A percentile compares a stretch with the other conserved stretches of the same genome.
Evolutionary conservation across 2,113 vertebrate species (phyloP).

Genomic region (Eurypyga helias): DNA sequence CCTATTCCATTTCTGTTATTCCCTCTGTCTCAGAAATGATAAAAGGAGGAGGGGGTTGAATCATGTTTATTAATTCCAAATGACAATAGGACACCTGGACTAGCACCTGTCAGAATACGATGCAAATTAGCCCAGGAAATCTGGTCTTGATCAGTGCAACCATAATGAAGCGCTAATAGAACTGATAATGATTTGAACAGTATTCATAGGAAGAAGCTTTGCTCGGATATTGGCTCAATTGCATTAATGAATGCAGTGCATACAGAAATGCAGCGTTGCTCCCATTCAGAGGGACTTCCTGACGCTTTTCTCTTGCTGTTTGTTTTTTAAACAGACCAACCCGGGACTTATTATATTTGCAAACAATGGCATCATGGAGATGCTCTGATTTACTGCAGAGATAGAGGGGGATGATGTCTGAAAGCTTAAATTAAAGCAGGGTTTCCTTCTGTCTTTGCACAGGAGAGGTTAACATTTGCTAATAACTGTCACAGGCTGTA

Average conservation of each 20-base stretch:
- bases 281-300: conserved; percentile 29
- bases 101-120: conserved; percentile 59
- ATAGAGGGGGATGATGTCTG: conserved; percentile 28
- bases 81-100: conserved; percentile 69
- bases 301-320: conserved; percentile 17
- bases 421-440: conserved; percentile 60
- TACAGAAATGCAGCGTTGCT: neutral
- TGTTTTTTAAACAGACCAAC: conserved; percentile 23
- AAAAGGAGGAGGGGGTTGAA: neutral
- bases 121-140: conserved; percentile 64
- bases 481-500: conserved; percentile 47
- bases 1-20: neutral
- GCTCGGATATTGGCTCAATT: neutral
- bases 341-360: conserved; percentile 63
- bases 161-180: conserved; percentile 7
- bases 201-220: neutral
- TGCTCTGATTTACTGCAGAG: conserved; percentile 67
- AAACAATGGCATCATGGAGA: conserved; percentile 64
- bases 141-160: neutral
- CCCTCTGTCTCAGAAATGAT: neutral
- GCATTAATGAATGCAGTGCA: neutral
- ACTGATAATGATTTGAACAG: neutral
- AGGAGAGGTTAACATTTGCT: conserved; percentile 63
- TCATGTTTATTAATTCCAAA: neutral
- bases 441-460: conserved; percentile 70